Evolutionary conservation across 2,113 vertebrate genomes (phyloP).

Genomic region (Sarotherodon lohbergeri): DNA sequence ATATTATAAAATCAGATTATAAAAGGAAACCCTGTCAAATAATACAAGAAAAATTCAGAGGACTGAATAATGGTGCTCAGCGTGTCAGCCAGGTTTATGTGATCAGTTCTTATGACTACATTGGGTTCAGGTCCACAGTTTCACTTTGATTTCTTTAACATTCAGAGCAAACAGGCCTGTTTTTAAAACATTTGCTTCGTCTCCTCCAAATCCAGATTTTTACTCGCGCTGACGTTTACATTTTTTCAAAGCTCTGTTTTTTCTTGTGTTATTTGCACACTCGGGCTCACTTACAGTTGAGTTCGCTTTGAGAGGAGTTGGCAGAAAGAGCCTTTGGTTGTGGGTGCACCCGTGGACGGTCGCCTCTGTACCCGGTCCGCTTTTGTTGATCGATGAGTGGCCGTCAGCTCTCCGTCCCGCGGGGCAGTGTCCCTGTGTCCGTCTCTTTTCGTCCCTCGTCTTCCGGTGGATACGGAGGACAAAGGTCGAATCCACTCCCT

Average conservation of each 20-base stretch:
- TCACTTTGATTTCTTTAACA: background rate
- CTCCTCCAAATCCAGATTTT: background rate
- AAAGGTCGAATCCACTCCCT: background rate
- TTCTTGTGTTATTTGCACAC: background rate
- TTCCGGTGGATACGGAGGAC: background rate
- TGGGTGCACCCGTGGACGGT: background rate
- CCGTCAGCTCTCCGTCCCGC: background rate
- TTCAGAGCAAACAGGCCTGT: background rate
- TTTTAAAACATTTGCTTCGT: background rate
- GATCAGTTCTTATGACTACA: background rate
- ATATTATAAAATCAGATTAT: background rate
- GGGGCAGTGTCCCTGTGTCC: background rate
- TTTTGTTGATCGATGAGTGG: background rate
- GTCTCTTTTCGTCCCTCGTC: accelerated
- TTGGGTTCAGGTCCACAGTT: background rate
- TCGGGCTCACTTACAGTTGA: background rate
- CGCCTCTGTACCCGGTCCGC: background rate
- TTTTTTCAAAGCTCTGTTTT: background rate
- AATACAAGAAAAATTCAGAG: background rate
- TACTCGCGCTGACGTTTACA: background rate
- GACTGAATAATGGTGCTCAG: background rate
- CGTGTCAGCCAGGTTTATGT: background rate
- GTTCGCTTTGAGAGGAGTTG: too few relatives aligned
- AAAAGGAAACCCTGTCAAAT: slow-evolving; percentile 2
- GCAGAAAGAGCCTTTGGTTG: background rate